A percentile compares a stretch with the other conserved stretches of the same genome.
Evolutionary conservation across 2,113 vertebrate genomes (phyloP).

Genomic region (Mellivora capensis): DNA sequence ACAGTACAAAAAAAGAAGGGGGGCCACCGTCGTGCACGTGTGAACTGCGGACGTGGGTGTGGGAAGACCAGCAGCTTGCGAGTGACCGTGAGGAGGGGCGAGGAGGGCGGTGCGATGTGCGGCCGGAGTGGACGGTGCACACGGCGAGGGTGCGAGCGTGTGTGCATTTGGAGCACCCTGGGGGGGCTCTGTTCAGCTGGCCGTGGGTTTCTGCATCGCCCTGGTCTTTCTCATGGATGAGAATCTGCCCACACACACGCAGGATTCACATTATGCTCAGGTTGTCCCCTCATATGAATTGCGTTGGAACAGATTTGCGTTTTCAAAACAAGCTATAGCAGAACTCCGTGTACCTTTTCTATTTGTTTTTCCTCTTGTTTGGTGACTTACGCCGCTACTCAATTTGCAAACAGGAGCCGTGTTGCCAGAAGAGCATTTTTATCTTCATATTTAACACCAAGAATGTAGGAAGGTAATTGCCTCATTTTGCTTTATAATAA

Average conservation of each 20-base stretch:
- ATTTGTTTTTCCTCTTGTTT: conserved; percentile 34
- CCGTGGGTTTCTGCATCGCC: not conserved
- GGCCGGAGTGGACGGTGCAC: no score
- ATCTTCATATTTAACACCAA: conserved; percentile 5
- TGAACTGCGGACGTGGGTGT: not conserved
- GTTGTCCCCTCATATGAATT: not conserved
- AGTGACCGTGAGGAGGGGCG: no score
- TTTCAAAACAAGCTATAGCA: conserved; percentile 55
- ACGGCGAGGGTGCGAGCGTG: no score
- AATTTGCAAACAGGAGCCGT: conserved; percentile 25
- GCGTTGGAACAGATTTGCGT: not conserved
- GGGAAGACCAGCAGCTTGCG: not conserved
- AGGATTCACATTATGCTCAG: not conserved
- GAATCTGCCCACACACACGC: not conserved
- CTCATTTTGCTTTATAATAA: conserved; percentile 46
- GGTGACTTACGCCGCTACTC: conserved; percentile 17
- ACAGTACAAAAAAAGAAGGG: not conserved
- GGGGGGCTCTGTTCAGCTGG: not conserved
- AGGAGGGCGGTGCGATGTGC: not conserved
- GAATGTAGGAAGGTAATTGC: conserved; percentile 52
- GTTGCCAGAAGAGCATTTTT: conserved; percentile 39
- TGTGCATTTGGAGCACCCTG: not conserved
- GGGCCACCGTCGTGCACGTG: not conserved
- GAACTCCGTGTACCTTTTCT: conserved; percentile 46
- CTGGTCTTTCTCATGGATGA: not conserved